Conservation (phyloP, 2,113 vertebrate species). For the Piaya cayana region DNA sequence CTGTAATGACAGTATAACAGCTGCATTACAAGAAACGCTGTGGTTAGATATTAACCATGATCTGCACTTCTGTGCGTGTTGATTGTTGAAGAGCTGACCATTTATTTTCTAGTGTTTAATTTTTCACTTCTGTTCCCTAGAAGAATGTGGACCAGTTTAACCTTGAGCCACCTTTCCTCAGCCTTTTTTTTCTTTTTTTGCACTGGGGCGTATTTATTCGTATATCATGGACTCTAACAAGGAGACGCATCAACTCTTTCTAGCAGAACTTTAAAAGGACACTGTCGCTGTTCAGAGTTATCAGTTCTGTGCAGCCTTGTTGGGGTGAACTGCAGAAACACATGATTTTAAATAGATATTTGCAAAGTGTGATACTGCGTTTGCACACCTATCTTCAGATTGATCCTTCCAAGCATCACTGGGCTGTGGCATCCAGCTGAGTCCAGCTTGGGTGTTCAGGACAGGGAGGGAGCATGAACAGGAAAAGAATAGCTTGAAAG, state of each 20-base stretch:
- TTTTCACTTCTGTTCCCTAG: conserved; percentile 62
- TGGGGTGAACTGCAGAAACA: neutral
- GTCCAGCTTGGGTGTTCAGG: neutral
- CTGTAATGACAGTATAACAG: neutral
- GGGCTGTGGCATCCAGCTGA: neutral
- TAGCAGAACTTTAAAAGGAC: neutral
- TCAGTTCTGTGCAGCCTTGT: neutral
- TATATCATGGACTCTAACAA: neutral
- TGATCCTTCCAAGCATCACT: neutral
- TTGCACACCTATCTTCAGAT: neutral
- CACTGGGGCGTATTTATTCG: accelerated
- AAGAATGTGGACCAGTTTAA: conserved; percentile 47
- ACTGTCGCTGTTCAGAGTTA: neutral
- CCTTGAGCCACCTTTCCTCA: neutral
- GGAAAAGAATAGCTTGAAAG: neutral
- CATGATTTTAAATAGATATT: neutral
- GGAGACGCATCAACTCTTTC: neutral
- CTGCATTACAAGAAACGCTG: neutral
- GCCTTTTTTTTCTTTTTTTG: neutral
- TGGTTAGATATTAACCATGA: conserved; percentile 45
- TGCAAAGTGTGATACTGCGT: accelerated
- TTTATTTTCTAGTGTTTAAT: conserved; percentile 64
- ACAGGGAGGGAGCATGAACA: neutral
- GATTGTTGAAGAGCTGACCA: conserved; percentile 32
- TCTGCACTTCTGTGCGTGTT: neutral